Percentiles rank a stretch among this genome's conserved stretches.
Evolutionary conservation across 1,140 invertebrate genomes (phyloP).

Genomic region (Berghia stephanieae): DNA sequence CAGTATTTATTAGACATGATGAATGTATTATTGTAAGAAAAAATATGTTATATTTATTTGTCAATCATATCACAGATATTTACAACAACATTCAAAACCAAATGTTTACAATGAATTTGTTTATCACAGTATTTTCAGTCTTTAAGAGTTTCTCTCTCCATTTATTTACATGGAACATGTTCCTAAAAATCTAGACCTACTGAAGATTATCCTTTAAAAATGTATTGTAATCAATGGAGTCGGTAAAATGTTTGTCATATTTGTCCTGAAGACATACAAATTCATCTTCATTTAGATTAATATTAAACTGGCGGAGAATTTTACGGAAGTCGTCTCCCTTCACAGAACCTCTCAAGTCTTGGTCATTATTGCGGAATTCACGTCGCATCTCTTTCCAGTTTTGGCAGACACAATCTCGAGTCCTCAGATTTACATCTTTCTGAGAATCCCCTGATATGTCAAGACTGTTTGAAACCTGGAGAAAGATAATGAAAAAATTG

Average conservation of each 20-base stretch:
- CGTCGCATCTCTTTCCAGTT: constrained; percentile 64
- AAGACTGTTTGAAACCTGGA: constrained; percentile 38
- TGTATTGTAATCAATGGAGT: constrained; percentile 60
- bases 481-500: constrained; percentile 17
- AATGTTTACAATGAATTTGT: no score
- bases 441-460: constrained; percentile 42
- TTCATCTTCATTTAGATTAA: constrained; percentile 61
- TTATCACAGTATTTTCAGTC: not conserved
- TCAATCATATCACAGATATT: no score
- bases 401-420: constrained; percentile 49
- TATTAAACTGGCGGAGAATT: constrained; percentile 55
- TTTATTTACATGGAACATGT: not conserved
- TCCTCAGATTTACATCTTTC: constrained; percentile 50
- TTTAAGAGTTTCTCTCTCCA: not conserved
- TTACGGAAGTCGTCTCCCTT: constrained; percentile 52
- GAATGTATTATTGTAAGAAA: no score
- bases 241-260: constrained; percentile 58
- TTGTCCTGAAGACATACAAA: constrained; percentile 58
- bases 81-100: no score
- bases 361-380: constrained; percentile 50
- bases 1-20: no score
- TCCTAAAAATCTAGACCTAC: not conserved
- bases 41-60: no score
- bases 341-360: constrained; percentile 41
- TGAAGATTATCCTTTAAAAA: constrained; percentile 57